These are phyloP conservation scores for Zaprionus lachaisei DNA, from an alignment of 1,140 invertebrate species.

Conservation along the genomic window DNA sequence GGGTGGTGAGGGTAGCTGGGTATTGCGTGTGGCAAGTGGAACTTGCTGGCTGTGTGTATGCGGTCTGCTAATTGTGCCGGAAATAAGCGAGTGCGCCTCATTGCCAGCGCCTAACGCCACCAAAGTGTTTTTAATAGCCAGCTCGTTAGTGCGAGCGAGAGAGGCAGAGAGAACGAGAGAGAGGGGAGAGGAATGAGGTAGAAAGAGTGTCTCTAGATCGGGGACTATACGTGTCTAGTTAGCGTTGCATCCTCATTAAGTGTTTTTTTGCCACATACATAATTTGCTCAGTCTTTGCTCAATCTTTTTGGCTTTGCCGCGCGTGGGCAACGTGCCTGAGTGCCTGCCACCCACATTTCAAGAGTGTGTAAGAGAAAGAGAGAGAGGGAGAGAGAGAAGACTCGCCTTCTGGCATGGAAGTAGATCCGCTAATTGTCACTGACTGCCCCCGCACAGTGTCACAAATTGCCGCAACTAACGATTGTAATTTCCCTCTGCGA, in stretches of 20 bases:
- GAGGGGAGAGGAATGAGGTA: background rate
- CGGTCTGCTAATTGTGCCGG: constrained; percentile 69
- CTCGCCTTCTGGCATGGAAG: constrained; percentile 39
- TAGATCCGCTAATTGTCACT: constrained; percentile 78
- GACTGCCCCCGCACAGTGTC: constrained; percentile 55
- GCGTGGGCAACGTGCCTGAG: constrained; percentile 71
- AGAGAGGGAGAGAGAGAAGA: background rate
- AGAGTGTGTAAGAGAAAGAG: constrained; percentile 13
- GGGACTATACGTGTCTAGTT: constrained; percentile 67
- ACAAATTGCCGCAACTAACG: constrained; percentile 54
- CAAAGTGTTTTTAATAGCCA: constrained; percentile 78
- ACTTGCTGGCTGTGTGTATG: background rate
- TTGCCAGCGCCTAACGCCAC: constrained; percentile 61
- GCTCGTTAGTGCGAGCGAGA: constrained; percentile 27
- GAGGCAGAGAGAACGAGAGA: background rate
- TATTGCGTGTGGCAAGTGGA: constrained; percentile 10
- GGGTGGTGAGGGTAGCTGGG: background rate
- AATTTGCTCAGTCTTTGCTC: constrained; percentile 60
- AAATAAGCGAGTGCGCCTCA: constrained; percentile 62
- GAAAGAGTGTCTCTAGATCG: background rate
- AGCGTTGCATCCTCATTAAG: constrained; percentile 78
- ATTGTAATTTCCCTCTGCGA: constrained; percentile 13
- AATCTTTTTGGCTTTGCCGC: constrained; percentile 24
- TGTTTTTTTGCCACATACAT: constrained; percentile 61
- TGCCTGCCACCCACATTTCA: constrained; percentile 63